These are phyloP conservation scores for Corythornis madagascariensis DNA, from an alignment of 2,113 vertebrate species.

Conservation along the genomic window DNA sequence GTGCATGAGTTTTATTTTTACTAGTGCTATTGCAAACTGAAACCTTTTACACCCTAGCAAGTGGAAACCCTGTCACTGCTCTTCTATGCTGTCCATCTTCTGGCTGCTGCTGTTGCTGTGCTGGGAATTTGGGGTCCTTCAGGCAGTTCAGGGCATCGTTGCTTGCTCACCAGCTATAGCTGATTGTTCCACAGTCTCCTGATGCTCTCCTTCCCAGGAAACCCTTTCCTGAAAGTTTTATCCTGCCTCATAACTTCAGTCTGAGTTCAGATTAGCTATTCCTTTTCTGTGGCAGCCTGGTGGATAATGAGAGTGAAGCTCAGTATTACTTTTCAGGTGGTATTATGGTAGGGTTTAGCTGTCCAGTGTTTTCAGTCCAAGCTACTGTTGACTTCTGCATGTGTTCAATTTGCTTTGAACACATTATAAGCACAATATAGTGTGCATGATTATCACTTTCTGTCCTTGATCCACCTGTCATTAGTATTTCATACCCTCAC, in stretches of 20 bases:
- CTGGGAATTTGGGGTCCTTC: neutral
- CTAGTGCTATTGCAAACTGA: neutral
- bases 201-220: neutral
- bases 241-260: neutral
- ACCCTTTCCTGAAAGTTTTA: neutral
- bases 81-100: neutral
- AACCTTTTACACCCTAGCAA: neutral
- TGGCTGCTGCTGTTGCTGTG: accelerated
- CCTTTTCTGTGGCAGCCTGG: neutral
- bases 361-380: neutral
- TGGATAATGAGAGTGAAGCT: neutral
- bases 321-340: accelerated
- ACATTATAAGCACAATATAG: accelerated
- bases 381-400: accelerated
- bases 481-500: neutral
- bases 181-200: neutral
- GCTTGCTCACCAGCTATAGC: accelerated
- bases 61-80: neutral
- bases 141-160: neutral
- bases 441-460: neutral
- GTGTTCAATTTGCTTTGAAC: neutral
- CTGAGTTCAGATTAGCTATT: neutral
- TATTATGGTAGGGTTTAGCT: neutral
- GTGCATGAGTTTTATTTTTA: neutral
- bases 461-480: neutral